Evolutionary conservation across 2,113 vertebrate genomes (phyloP).

Genomic region (Oncorhynchus mykiss): DNA sequence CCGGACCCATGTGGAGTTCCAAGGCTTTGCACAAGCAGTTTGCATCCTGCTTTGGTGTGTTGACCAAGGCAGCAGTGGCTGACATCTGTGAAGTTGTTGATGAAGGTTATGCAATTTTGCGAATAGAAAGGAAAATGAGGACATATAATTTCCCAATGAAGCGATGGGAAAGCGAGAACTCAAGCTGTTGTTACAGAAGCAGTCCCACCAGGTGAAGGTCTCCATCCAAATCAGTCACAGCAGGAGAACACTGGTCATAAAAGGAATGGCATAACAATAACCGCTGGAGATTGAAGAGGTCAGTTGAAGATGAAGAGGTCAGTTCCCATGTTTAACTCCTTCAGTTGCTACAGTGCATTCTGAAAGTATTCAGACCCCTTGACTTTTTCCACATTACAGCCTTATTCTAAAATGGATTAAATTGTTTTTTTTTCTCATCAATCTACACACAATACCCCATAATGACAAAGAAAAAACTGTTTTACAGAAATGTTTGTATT

Average conservation of each 20-base stretch:
- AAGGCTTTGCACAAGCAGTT: constrained; percentile 57
- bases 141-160: constrained; percentile 54
- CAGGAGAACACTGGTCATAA: not conserved
- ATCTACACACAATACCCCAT: no score
- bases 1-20: constrained; percentile 31
- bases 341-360: no score
- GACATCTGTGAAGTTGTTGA: constrained; percentile 65
- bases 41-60: constrained; percentile 56
- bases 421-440: no score
- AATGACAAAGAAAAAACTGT: no score
- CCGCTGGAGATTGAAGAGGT: not conserved
- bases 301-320: no score
- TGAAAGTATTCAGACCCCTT: no score
- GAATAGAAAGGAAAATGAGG: constrained; percentile 64
- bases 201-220: not conserved
- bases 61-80: constrained; percentile 61
- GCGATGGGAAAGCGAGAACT: not conserved
- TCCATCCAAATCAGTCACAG: not conserved
- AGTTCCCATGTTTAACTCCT: no score
- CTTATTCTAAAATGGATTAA: no score
- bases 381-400: no score
- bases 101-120: constrained; percentile 57
- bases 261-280: not conserved
- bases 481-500: no score
- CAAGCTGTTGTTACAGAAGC: not conserved